phyloP scores from a whole-genome alignment of 2,888 invertebrate species.

The Aspidiotus rigidus region DNA sequence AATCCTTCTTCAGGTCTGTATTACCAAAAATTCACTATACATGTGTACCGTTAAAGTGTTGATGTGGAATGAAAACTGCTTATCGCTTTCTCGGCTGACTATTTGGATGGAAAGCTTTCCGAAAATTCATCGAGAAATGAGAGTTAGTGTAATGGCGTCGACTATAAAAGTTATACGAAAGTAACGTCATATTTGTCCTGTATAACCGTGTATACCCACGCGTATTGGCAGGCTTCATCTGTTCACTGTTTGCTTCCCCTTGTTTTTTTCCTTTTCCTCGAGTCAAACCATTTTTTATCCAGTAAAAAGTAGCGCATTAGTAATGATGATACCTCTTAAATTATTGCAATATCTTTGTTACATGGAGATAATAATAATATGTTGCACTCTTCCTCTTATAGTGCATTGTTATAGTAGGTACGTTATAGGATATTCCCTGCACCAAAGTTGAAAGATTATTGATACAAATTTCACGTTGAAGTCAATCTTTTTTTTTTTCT shows the following conservation, averaged over 20 bases:
- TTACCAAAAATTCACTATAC: slow-evolving; percentile 26
- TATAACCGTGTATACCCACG: slow-evolving; percentile 26
- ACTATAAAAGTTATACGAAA: no score
- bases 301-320: slow-evolving; percentile 28
- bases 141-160: neutral
- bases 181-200: slow-evolving; percentile 18
- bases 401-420: no score
- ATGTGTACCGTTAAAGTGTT: neutral
- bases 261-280: no score
- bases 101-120: slow-evolving; percentile 21
- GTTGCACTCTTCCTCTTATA: no score
- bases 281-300: no score
- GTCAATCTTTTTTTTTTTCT: no score
- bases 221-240: slow-evolving; percentile 28
- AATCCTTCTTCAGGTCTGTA: slow-evolving; percentile 28
- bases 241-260: slow-evolving; percentile 31
- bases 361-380: no score
- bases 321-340: neutral
- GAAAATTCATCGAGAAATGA: slow-evolving; percentile 26
- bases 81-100: slow-evolving; percentile 30
- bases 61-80: slow-evolving; percentile 21
- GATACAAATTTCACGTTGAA: no score
- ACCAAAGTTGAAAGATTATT: no score
- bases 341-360: no score
- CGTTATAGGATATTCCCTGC: no score